Evolutionary conservation across 2,888 invertebrate genomes (phyloP), one percentile per base, ranked within the genome.

Genomic region (Anthophora plumipes): DNA sequence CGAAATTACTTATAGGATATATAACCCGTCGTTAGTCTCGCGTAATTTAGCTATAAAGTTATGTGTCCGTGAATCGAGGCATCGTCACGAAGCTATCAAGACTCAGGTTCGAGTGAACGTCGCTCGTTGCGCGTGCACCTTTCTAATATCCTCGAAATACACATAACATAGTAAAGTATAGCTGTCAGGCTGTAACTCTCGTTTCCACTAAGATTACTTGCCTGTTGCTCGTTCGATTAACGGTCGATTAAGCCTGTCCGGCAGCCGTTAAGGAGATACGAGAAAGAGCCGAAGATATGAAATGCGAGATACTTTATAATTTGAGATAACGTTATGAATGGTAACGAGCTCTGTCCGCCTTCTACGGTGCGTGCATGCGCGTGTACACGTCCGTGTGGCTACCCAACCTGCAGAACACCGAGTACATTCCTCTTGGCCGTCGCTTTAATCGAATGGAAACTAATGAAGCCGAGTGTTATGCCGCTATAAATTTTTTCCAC

Each of bases 241-340:
- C 90, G 85, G 85, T 85, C 91, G 91, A 92, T 92, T 91, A 91
- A 89, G 88, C 86, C 89, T 89, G 90, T 91, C 91, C 87, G 82
- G 89, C 85, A 71, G 90, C 85, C 86, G 89, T 90, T 91, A 89
- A 89, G 87, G 87, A 88, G 90, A 90, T 87, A 89, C 85, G 85
- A 84, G 83, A 85, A 84, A 82, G 83, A 88, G 75, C 64, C 78
- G 80, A 84, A 87, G 85, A 89, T 86, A 83, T 86, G 87, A 90
- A 90, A 91, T 86, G 88, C 85, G 87, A 89, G 88, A 89, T 85
- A 90, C 86, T 90, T 89, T 89, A 90, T 88, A 88, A 88, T 86
- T 88, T 77, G 59, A 88, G 87, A 89, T 89, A 89, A 84, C 85
- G 82, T 85, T 84, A 85, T 87, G 88, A 89, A 89, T 88, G 88